Percentiles rank a stretch among this genome's conserved stretches.
These are phyloP conservation scores for Epirrhoe alternata DNA, from an alignment of 2,888 invertebrate species.

Conservation along the genomic window DNA sequence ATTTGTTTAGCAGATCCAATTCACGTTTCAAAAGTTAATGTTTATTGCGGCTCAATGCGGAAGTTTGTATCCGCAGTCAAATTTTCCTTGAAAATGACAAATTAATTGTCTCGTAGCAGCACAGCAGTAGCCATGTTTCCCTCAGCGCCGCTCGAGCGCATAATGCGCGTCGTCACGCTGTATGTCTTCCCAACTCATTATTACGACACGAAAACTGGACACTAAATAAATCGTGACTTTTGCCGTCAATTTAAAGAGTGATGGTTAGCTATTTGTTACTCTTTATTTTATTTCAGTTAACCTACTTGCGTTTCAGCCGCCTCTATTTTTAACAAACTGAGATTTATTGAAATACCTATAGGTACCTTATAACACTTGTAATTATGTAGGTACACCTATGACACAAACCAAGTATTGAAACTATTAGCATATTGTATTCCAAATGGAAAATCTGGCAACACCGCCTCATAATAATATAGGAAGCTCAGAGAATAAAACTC, in stretches of 20 bases:
- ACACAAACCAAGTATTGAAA: background rate
- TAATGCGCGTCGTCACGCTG: conserved; percentile 8
- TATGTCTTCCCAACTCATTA: conserved; percentile 6
- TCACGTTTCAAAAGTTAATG: background rate
- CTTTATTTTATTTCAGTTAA: background rate
- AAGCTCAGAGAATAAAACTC: background rate
- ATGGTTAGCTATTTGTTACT: background rate
- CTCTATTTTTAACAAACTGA: background rate
- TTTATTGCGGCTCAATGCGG: conserved; percentile 7
- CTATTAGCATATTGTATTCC: background rate
- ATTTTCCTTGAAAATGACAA: conserved; percentile 20
- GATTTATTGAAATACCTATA: background rate
- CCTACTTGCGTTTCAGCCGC: background rate
- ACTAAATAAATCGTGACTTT: background rate
- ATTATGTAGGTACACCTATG: too few species aligned
- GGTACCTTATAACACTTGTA: too few species aligned
- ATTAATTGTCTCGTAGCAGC: conserved; percentile 2
- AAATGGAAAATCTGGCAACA: background rate
- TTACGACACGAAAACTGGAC: background rate
- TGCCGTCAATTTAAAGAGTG: background rate
- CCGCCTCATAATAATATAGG: background rate
- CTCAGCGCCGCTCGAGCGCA: conserved; percentile 6
- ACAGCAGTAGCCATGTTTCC: conserved; percentile 15
- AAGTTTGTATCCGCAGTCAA: background rate
- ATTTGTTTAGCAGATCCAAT: background rate